These are phyloP conservation scores for Dinomys branickii DNA, from an alignment of 2,113 vertebrate species.

Conservation along the genomic window DNA sequence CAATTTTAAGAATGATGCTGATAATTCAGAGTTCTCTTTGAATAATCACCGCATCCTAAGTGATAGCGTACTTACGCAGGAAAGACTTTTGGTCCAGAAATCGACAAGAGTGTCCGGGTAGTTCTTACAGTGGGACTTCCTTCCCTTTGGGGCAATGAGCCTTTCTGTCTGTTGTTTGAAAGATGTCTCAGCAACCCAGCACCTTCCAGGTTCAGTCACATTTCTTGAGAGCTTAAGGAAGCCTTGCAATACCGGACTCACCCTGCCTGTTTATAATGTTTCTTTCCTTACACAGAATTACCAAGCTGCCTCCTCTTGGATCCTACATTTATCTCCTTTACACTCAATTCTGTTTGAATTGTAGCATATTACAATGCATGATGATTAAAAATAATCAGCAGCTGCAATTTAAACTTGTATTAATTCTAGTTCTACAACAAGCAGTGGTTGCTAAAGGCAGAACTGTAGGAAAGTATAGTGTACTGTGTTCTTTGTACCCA, in stretches of 20 bases:
- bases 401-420: neutral
- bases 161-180: neutral
- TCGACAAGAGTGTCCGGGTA: neutral
- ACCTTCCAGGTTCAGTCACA: neutral
- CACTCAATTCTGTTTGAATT: neutral
- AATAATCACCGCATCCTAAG: neutral
- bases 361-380: neutral
- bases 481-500: conserved; percentile 3
- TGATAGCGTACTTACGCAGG: neutral
- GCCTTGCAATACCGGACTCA: neutral
- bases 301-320: neutral
- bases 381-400: neutral
- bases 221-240: neutral
- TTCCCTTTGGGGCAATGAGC: neutral
- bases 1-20: neutral
- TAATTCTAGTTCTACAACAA: conserved; percentile 40
- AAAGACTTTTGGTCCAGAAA: neutral
- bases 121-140: neutral
- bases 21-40: neutral
- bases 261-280: neutral
- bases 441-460: neutral
- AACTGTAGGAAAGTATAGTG: neutral
- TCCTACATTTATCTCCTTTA: neutral
- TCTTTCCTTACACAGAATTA: neutral
- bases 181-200: neutral